Percentiles rank a stretch among this genome's conserved stretches.
Conservation (phyloP, 2,888 invertebrate genomes). For the Hartigia nigra region DNA sequence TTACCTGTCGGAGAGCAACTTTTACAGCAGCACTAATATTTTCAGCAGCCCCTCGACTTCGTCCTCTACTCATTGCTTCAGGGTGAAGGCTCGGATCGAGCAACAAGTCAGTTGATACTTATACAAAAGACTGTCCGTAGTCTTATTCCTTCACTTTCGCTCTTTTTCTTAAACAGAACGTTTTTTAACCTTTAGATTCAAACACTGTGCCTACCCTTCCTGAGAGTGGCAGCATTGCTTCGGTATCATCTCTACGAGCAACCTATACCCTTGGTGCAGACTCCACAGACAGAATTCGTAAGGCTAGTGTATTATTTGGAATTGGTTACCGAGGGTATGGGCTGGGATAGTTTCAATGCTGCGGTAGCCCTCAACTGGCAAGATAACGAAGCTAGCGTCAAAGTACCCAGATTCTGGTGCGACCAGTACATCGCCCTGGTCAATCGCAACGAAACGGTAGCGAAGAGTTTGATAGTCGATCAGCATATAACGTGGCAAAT, state of each 20-base stretch:
- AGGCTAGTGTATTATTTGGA: constrained; percentile 83
- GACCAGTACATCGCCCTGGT: constrained; percentile 73
- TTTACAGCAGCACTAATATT: constrained; percentile 41
- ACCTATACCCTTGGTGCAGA: constrained; percentile 76
- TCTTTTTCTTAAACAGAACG: constrained; percentile 9
- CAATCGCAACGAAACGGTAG: constrained; percentile 69
- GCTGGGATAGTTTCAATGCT: constrained; percentile 75
- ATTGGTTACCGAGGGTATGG: constrained; percentile 76
- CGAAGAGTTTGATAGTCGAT: constrained; percentile 76
- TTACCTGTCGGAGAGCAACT: constrained; percentile 48
- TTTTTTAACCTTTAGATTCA: constrained; percentile 71
- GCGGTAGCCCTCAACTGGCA: constrained; percentile 74
- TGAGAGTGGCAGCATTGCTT: constrained; percentile 85
- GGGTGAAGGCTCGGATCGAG: constrained; percentile 37
- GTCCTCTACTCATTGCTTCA: constrained; percentile 28
- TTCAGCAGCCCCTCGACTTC: constrained; percentile 36
- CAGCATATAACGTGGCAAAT: constrained; percentile 84
- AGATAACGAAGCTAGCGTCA: constrained; percentile 63
- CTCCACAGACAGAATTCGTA: constrained; percentile 79
- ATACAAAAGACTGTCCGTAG: not conserved
- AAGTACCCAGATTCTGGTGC: constrained; percentile 76
- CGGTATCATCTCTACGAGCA: constrained; percentile 86
- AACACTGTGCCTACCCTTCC: constrained; percentile 83
- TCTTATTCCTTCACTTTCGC: not conserved
- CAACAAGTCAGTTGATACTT: constrained; percentile 32